phyloP scores from a whole-genome alignment of 2,797 vertebrate species.

The Clamator glandarius region DNA sequence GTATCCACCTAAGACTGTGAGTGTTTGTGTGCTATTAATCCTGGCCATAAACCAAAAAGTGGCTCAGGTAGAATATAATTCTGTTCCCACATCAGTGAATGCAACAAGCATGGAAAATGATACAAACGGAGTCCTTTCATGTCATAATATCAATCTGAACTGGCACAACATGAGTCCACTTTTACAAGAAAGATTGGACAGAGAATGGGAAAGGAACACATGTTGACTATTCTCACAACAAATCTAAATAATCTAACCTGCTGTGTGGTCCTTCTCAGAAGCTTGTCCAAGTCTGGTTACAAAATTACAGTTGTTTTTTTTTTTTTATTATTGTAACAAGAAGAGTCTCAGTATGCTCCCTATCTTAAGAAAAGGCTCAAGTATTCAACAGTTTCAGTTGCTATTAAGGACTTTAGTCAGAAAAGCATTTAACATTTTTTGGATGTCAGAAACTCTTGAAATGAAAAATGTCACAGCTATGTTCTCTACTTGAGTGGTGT shows the following conservation, averaged over 20 bases:
- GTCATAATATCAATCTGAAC: constrained; percentile 63
- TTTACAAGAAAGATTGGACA: constrained; percentile 48
- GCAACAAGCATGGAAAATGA: constrained; percentile 26
- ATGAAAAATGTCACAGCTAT: background rate
- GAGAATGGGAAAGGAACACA: constrained; percentile 53
- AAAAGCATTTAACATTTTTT: background rate
- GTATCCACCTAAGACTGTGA: background rate
- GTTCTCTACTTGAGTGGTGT: background rate
- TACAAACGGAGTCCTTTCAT: constrained; percentile 62
- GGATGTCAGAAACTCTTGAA: background rate
- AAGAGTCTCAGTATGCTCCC: background rate
- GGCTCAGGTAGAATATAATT: constrained; percentile 23
- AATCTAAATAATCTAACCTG: constrained; percentile 68
- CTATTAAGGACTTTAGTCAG: background rate
- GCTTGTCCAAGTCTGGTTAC: constrained; percentile 54
- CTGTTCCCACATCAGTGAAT: constrained; percentile 42
- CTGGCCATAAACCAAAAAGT: constrained; percentile 18
- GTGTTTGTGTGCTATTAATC: constrained; percentile 25
- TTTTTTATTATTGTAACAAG: background rate
- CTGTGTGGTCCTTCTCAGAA: constrained; percentile 62
- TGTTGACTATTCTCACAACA: constrained; percentile 36
- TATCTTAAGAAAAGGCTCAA: background rate
- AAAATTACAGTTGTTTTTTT: constrained; percentile 29
- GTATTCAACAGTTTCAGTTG: background rate
- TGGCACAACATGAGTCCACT: constrained; percentile 68